phyloP scores from a whole-genome alignment of 2,797 vertebrate species.

The Sebastes steindachneri region DNA sequence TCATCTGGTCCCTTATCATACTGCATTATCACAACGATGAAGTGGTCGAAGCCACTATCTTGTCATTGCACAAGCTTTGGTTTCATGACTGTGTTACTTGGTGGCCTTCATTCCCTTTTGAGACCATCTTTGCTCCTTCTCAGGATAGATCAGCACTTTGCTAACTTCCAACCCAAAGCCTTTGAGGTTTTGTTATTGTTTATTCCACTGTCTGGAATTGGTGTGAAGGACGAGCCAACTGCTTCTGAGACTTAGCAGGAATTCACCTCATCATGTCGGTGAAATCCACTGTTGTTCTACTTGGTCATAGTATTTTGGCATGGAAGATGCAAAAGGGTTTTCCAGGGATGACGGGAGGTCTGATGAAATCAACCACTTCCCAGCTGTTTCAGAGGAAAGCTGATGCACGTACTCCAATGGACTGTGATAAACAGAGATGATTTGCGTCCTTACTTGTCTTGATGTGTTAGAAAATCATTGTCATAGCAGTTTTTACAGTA shows the following conservation, averaged over 20 bases:
- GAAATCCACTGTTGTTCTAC: background rate
- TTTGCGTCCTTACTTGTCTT: background rate
- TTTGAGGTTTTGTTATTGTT: background rate
- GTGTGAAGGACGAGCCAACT: background rate
- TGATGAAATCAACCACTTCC: constrained; percentile 3
- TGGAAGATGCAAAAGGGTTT: background rate
- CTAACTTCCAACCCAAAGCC: background rate
- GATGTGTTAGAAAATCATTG: background rate
- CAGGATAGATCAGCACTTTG: background rate
- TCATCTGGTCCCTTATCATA: background rate
- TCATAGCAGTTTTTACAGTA: background rate
- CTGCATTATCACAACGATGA: background rate
- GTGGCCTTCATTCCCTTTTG: background rate
- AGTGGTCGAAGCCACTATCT: background rate
- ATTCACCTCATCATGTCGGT: background rate
- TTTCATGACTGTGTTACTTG: background rate
- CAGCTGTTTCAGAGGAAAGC: background rate
- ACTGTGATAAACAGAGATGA: background rate
- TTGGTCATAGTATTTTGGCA: background rate
- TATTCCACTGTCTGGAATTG: background rate
- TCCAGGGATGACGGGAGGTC: background rate
- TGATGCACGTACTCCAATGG: background rate
- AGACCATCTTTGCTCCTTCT: background rate
- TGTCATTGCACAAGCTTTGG: background rate
- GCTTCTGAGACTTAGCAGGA: background rate